Percentiles rank a stretch among this genome's conserved stretches.
Evolutionary conservation across 2,113 vertebrate species (phyloP).

Genomic region (Todiramphus saurophagus): DNA sequence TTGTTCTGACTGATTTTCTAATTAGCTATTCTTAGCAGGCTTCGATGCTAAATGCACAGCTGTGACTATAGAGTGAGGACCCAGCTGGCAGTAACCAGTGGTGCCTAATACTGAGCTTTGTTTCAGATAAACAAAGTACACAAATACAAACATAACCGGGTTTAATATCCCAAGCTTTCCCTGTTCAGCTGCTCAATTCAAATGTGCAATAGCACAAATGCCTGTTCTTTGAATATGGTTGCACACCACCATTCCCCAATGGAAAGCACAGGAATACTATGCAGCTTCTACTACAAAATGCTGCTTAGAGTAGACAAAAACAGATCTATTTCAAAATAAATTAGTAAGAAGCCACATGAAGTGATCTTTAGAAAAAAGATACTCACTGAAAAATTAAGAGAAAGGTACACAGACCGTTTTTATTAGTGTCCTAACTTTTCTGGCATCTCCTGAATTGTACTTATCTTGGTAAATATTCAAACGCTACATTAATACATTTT

Average conservation of each 20-base stretch:
- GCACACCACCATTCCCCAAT: neutral
- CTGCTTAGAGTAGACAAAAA: neutral
- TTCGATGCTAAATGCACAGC: constrained; percentile 74
- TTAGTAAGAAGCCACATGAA: neutral
- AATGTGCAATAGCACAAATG: constrained; percentile 17
- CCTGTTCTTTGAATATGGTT: constrained; percentile 17
- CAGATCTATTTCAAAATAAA: neutral
- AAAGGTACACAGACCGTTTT: neutral
- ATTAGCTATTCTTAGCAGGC: constrained; percentile 75
- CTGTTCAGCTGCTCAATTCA: constrained; percentile 51
- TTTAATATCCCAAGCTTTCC: constrained; percentile 32
- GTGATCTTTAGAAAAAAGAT: neutral
- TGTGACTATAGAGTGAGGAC: constrained; percentile 65
- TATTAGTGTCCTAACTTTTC: neutral
- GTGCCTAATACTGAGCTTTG: constrained; percentile 78
- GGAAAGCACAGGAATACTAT: neutral
- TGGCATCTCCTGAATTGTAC: neutral
- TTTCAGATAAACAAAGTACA: constrained; percentile 71
- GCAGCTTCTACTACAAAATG: neutral
- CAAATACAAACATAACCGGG: constrained; percentile 67
- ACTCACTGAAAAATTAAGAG: neutral
- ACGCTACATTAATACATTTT: neutral
- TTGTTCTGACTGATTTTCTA: constrained; percentile 71
- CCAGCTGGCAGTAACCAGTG: constrained; percentile 81
- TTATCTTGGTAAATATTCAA: neutral